These are phyloP conservation scores for Genyomyrus donnyi DNA, from an alignment of 2,113 vertebrate genomes.

Conservation along the genomic window DNA sequence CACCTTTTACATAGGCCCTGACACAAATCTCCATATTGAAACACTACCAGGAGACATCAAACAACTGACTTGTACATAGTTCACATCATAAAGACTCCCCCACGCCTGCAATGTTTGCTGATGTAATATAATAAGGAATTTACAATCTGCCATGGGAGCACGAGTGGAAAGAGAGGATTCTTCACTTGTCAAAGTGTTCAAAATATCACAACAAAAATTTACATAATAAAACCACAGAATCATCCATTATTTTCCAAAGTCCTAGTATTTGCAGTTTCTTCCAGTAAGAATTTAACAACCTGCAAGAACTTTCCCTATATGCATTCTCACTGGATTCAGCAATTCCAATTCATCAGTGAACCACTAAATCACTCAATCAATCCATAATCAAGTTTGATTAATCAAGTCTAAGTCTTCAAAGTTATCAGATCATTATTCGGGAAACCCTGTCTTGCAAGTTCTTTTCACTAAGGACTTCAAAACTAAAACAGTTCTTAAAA, in stretches of 20 bases:
- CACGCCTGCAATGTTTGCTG: not conserved
- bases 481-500: not conserved
- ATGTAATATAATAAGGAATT: not conserved
- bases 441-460: not conserved
- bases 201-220: not conserved
- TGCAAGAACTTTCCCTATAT: not conserved
- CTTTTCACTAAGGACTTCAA: conserved; percentile 2
- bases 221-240: not conserved
- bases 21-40: conserved; percentile 10
- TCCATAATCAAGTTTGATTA: not conserved
- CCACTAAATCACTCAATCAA: not conserved
- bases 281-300: not conserved
- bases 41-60: conserved; percentile 1
- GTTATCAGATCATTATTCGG: not conserved
- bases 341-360: not conserved
- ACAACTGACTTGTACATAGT: not conserved
- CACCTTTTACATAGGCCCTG: not conserved
- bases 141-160: not conserved
- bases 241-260: not conserved
- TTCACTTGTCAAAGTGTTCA: conserved; percentile 6
- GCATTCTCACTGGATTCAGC: not conserved
- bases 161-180: not conserved
- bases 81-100: not conserved
- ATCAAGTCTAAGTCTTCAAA: not conserved
- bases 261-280: not conserved